A percentile compares a stretch with the other conserved stretches of the same genome.
These are phyloP conservation scores for Halocynthia aurantium DNA, from an alignment of 23 tunicate genomes.

Conservation along the genomic window DNA sequence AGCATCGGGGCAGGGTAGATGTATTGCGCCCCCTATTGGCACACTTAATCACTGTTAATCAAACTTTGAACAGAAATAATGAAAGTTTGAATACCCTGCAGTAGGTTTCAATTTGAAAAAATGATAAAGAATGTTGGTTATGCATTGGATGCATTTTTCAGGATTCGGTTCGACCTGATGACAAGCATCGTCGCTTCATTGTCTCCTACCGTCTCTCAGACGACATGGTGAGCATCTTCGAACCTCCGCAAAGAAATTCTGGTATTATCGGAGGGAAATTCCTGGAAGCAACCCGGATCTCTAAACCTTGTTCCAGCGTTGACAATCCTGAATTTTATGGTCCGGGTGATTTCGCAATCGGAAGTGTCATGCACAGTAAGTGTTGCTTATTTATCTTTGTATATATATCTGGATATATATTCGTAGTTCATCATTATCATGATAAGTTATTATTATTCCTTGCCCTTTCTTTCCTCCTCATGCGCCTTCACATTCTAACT, in stretches of 20 bases:
- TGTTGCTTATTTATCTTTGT: background rate
- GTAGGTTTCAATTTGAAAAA: too few species aligned
- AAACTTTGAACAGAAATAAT: too few species aligned
- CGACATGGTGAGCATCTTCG: conserved; percentile 90
- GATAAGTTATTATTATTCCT: too few species aligned
- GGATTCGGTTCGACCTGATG: conserved; percentile 66
- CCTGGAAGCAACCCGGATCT: conserved; percentile 82
- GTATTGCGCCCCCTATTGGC: too few species aligned
- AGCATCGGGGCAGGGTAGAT: background rate
- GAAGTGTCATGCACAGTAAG: conserved; percentile 71
- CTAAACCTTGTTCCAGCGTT: conserved; percentile 66
- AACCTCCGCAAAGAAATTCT: conserved; percentile 97
- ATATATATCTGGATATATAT: too few species aligned
- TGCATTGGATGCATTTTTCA: background rate
- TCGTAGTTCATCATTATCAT: too few species aligned
- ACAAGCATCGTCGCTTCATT: conserved; percentile 86
- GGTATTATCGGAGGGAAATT: conserved; percentile 96
- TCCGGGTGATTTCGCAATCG: conserved; percentile 87
- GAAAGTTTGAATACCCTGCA: too few species aligned
- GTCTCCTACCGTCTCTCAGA: conserved; percentile 91
- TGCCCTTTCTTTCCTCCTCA: too few species aligned
- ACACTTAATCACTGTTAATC: too few species aligned
- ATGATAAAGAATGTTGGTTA: background rate
- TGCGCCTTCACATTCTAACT: too few species aligned
- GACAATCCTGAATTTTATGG: conserved; percentile 90